Percentiles rank a stretch among this genome's conserved stretches.
These are phyloP conservation scores for Centropus unirufus DNA, from an alignment of 2,113 vertebrate genomes.

Conservation along the genomic window DNA sequence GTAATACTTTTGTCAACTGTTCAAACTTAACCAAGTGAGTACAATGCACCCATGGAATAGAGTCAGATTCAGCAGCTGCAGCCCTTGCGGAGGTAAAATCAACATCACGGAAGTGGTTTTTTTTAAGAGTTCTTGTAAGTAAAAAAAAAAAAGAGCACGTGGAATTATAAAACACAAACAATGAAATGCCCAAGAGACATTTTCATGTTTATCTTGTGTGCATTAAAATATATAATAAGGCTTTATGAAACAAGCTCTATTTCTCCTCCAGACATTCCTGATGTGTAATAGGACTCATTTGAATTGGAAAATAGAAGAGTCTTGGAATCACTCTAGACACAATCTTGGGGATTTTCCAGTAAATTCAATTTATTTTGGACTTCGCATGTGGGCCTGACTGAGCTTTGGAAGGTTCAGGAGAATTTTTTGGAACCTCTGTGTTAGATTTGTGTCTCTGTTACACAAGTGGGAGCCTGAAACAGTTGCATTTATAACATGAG, in stretches of 20 bases:
- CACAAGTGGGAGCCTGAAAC: not conserved
- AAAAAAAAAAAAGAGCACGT: not conserved
- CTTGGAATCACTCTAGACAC: constrained; percentile 49
- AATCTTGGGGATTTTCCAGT: constrained; percentile 52
- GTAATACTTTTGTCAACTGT: not conserved
- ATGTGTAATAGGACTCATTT: constrained; percentile 46
- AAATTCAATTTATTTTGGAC: constrained; percentile 60
- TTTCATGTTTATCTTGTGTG: not conserved
- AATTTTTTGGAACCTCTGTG: not conserved
- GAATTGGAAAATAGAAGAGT: constrained; percentile 47
- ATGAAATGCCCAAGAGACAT: not conserved
- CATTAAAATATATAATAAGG: constrained; percentile 41
- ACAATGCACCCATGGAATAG: not conserved
- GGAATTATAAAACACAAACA: not conserved
- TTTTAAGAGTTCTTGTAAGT: not conserved
- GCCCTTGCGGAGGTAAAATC: not conserved
- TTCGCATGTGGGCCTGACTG: not conserved
- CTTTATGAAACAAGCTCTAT: not conserved
- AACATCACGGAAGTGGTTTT: not conserved
- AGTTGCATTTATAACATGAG: not conserved
- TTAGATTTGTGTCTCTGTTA: constrained; percentile 1
- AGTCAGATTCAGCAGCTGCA: not conserved
- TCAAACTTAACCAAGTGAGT: not conserved
- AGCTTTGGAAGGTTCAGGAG: not conserved
- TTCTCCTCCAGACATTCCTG: constrained; percentile 1